phyloP scores from a whole-genome alignment of 2,888 invertebrate species.

The Elaeidobius kamerunicus region DNA sequence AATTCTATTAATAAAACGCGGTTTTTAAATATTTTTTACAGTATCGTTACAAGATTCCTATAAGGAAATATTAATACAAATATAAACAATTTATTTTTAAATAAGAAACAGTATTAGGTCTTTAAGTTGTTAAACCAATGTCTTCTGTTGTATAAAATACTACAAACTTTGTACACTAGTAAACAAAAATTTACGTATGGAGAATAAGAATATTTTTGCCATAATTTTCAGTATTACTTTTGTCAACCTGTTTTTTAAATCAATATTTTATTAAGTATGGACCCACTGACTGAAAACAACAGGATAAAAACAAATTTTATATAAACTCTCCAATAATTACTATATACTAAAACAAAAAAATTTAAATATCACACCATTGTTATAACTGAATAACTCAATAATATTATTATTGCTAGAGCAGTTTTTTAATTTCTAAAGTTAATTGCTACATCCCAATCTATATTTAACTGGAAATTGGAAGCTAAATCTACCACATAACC shows the following conservation, averaged over 20 bases:
- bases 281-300: background rate
- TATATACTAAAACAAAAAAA: slow-evolving; percentile 16
- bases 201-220: slow-evolving; percentile 8
- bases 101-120: slow-evolving; percentile 35
- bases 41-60: slow-evolving; percentile 36
- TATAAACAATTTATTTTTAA: slow-evolving; percentile 36
- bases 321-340: slow-evolving; percentile 15
- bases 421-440: slow-evolving; percentile 37
- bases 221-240: background rate
- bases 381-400: slow-evolving; percentile 34
- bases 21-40: slow-evolving; percentile 26
- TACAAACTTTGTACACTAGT: slow-evolving; percentile 39
- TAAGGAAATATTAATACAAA: slow-evolving; percentile 34
- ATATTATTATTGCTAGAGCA: slow-evolving; percentile 54
- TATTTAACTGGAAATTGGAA: slow-evolving; percentile 33
- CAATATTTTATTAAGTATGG: too few species aligned
- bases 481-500: slow-evolving; percentile 25
- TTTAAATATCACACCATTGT: slow-evolving; percentile 42
- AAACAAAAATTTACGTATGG: slow-evolving; percentile 21
- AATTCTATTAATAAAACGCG: slow-evolving; percentile 31
- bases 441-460: slow-evolving; percentile 29
- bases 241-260: too few species aligned
- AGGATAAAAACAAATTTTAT: slow-evolving; percentile 39
- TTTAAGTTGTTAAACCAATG: slow-evolving; percentile 35
- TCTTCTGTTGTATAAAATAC: slow-evolving; percentile 35